Evolutionary conservation across 2,113 vertebrate species (phyloP), one percentile per base, ranked within the genome.

Genomic region (Conger conger): DNA sequence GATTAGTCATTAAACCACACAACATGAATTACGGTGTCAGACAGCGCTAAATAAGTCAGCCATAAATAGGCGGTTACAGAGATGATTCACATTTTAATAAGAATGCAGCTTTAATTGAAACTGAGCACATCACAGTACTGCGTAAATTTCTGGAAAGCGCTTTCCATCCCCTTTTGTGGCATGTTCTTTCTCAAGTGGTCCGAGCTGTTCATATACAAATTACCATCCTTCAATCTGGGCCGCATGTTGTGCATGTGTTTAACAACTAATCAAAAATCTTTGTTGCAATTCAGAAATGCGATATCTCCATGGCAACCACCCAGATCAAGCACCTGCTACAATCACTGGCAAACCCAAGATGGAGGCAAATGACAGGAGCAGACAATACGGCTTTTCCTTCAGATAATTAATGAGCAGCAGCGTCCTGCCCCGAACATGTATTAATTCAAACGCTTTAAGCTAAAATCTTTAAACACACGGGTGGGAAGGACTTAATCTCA

Each of bases 271-370:
- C 76, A 80, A 60, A 79, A 60, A 45, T 54, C 36, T 80, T 42
- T 40, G 76, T 63, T 84, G 20, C 50, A 9, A 37, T 36, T 57
- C 23, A 73, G 27, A 73, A 73, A 73, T 30, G 68, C n/a, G 11
- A 38, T 40, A 83, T 50, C 68, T n/a, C 73, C 82, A 83, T 83
- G 82, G 73, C 23, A 84, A 84, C 83, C 35, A 8, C 78, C 37
- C 30, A 27, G 42, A 57, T 79, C 50, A 79, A 84, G 77, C 53
- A 84, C 83, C 35, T 84, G 77, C 76, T 17, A 23, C 50, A 60
- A 60, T 79, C 38, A 50, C 78, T 50, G 78, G 40, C 13, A 9
- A 35, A 16, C 5, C 4, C 9, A 36, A 23, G 8, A 45, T 53
- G 60, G 5, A 57, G 53, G 13, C 16, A 0, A 15, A 30, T 16